Evolutionary conservation across 2,888 invertebrate species (phyloP).

Genomic region (Himalopsyche anomala): DNA sequence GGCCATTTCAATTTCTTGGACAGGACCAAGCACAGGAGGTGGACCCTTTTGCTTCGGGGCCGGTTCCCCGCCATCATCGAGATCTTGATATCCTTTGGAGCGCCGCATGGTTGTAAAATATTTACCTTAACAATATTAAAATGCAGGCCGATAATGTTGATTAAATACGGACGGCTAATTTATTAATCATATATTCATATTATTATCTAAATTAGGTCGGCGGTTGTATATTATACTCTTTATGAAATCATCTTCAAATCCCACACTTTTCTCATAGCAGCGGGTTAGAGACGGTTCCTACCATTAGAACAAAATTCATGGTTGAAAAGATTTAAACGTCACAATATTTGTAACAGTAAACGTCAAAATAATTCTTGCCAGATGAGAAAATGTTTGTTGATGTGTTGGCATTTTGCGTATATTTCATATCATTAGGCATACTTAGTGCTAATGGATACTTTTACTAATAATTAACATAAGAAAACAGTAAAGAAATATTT

Average conservation of each 20-base stretch:
- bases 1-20: slow-evolving; percentile 86
- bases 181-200: too few relatives aligned
- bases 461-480: too few relatives aligned
- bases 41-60: slow-evolving; percentile 70
- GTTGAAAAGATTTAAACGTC: slow-evolving; percentile 63
- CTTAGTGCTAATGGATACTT: too few relatives aligned
- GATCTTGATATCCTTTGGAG: slow-evolving; percentile 79
- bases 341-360: slow-evolving; percentile 65
- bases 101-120: slow-evolving; percentile 72
- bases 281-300: slow-evolving; percentile 55
- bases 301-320: slow-evolving; percentile 47
- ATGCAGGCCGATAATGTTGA: too few relatives aligned
- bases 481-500: too few relatives aligned
- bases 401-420: too few relatives aligned
- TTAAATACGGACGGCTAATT: too few relatives aligned
- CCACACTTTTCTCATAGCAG: slow-evolving; percentile 17
- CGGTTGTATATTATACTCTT: background rate
- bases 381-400: too few relatives aligned
- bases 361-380: slow-evolving; percentile 59
- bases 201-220: too few relatives aligned
- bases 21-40: slow-evolving; percentile 72
- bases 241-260: background rate
- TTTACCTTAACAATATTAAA: slow-evolving; percentile 66
- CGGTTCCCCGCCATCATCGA: slow-evolving; percentile 73
- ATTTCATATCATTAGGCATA: too few relatives aligned